phyloP scores from a whole-genome alignment of 2,888 invertebrate species.

The Nesidiocoris tenuis region DNA sequence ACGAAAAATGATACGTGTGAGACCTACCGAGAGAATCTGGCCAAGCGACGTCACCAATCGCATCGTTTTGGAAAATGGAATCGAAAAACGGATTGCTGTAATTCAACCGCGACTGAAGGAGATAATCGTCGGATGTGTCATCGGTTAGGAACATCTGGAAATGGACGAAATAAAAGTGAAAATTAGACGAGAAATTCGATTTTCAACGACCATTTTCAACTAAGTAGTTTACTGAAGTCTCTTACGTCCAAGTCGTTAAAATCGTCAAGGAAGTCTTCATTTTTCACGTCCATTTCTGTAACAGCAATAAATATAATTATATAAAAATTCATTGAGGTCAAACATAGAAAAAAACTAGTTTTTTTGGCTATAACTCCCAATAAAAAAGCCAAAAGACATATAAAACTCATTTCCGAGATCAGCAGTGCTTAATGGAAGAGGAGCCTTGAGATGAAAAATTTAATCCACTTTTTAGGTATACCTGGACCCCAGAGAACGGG shows the following conservation, averaged over 20 bases:
- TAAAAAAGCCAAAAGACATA: too few species aligned
- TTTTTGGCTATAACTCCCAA: too few species aligned
- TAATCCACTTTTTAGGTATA: too few species aligned
- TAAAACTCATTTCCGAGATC: too few species aligned
- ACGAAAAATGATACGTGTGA: not conserved
- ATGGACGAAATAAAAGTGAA: not conserved
- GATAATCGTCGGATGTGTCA: conserved; percentile 21
- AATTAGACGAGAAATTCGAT: not conserved
- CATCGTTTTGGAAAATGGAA: conserved; percentile 20
- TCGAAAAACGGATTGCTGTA: conserved; percentile 31
- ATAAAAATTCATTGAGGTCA: too few species aligned
- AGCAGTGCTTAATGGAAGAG: too few species aligned
- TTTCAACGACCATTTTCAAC: too few species aligned
- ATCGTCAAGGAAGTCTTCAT: conserved; percentile 24
- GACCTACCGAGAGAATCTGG: conserved; percentile 6
- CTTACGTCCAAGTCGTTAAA: conserved; percentile 34
- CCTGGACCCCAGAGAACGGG: too few species aligned
- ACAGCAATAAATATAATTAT: not conserved
- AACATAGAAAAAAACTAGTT: too few species aligned
- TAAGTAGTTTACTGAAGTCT: too few species aligned
- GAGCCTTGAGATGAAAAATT: too few species aligned
- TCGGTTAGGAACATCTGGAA: conserved; percentile 31
- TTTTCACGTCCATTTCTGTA: conserved; percentile 29
- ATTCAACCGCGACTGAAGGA: not conserved
- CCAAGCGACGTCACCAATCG: conserved; percentile 6